A percentile compares a stretch with the other conserved stretches of the same genome.
phyloP scores from a whole-genome alignment of 1,140 invertebrate species.

The Scaptomyza hsui region DNA sequence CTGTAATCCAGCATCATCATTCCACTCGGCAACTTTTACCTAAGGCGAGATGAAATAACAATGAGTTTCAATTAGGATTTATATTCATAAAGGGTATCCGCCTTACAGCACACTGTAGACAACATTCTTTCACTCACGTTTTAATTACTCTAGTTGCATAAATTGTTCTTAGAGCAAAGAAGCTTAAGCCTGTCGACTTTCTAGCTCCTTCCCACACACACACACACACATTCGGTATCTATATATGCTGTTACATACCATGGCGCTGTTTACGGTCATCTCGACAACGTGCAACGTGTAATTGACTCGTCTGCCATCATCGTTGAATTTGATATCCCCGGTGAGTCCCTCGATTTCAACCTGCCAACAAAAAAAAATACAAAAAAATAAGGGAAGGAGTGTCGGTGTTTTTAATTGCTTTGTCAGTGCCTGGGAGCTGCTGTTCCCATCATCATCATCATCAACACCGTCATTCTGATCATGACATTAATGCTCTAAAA shows the following conservation, averaged over 20 bases:
- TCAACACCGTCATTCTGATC: slow-evolving; percentile 39
- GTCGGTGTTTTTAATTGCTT: slow-evolving; percentile 66
- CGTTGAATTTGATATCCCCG: slow-evolving; percentile 94
- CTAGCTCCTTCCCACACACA: slow-evolving; percentile 1
- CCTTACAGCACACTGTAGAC: too few relatives aligned
- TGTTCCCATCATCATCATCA: slow-evolving; percentile 28
- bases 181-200: too few relatives aligned
- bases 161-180: neutral
- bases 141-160: neutral
- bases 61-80: neutral
- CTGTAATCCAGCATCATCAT: slow-evolving; percentile 91
- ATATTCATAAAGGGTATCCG: slow-evolving; percentile 2
- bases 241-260: slow-evolving; percentile 52
- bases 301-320: slow-evolving; percentile 93
- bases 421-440: slow-evolving; percentile 47
- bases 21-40: slow-evolving; percentile 96
- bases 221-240: slow-evolving; percentile 13
- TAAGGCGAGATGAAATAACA: slow-evolving; percentile 82
- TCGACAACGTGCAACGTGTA: slow-evolving; percentile 97
- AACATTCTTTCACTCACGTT: too few relatives aligned
- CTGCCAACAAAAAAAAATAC: slow-evolving; percentile 85
- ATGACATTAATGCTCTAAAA: slow-evolving; percentile 37
- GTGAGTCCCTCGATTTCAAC: slow-evolving; percentile 96
- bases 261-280: slow-evolving; percentile 88
- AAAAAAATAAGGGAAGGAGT: too few relatives aligned